Evolutionary conservation across 2,888 invertebrate genomes (phyloP), one percentile per base, ranked within the genome.

Genomic region (Drosophila neonasuta): DNA sequence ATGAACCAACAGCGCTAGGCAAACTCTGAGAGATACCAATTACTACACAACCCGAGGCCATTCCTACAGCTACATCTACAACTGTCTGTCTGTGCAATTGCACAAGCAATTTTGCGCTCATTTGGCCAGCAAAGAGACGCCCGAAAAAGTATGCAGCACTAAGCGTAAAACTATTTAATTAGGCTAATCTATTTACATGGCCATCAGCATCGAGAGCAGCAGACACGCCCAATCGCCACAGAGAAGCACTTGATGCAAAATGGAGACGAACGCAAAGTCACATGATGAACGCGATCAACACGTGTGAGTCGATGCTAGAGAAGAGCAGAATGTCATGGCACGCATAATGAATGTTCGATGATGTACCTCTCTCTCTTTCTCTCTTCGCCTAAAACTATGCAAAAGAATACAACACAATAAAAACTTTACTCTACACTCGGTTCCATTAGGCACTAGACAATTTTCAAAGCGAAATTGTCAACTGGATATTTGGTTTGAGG

Each of bases 111-210:
- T 78, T 74, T 49, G 49, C 59, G 69, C 74, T 74, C 68, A 64
- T 72, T 77, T 79, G 65, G 36, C 54, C 17, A 13, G 60, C 45
- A 52, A 63, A 39, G 34, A 17, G 50, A 61, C 39, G 34, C 6
- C 44, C 50, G 17, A 30, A 54, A 63, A 52, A 68, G 62, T 63
- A 56, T 63, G 56, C 57, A 52, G 51, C 59, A 62, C 60, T 57
- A 63, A 74, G 42, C 41, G 68, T 49, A 71, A 71, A 76, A 76
- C 79, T 77, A 77, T 80, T 80, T 80, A 81, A 81, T 80, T 80
- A 80, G 79, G 74, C 81, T 80, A 81, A 80, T 80, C 80, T 80
- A 72, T 81, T 79, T 77, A 70, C 76, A 77, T 70, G 74, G 69
- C 32, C 51, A 56, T 70, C 74, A 67, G 36, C 51, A 56, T 58